A percentile compares a stretch with the other conserved stretches of the same genome.
phyloP scores from a whole-genome alignment of 2,888 invertebrate species.

The Bibio marci region DNA sequence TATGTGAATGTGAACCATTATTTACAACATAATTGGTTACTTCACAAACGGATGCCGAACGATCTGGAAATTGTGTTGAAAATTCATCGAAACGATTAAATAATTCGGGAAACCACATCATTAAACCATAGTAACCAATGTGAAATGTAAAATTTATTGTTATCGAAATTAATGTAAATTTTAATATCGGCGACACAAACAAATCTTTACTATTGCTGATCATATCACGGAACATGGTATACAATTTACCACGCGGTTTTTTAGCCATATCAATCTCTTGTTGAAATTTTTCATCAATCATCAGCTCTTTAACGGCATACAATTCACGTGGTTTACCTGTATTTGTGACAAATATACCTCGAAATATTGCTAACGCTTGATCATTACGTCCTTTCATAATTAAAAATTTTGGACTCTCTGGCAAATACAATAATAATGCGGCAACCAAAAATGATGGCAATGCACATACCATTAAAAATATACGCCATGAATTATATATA shows the following conservation, averaged over 20 bases:
- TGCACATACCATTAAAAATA: slow-evolving; percentile 76
- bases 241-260: slow-evolving; percentile 41
- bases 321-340: slow-evolving; percentile 56
- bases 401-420: slow-evolving; percentile 83
- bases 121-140: slow-evolving; percentile 88
- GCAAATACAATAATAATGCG: slow-evolving; percentile 60
- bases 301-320: slow-evolving; percentile 57
- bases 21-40: slow-evolving; percentile 62
- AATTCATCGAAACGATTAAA: slow-evolving; percentile 81
- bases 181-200: slow-evolving; percentile 63
- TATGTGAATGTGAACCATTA: slow-evolving; percentile 39
- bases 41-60: slow-evolving; percentile 51
- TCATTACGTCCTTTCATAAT: slow-evolving; percentile 62
- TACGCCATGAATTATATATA: slow-evolving; percentile 81
- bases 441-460: slow-evolving; percentile 78
- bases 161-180: slow-evolving; percentile 69
- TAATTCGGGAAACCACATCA: slow-evolving; percentile 93
- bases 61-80: slow-evolving; percentile 45
- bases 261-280: slow-evolving; percentile 26
- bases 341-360: slow-evolving; percentile 63
- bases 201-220: slow-evolving; percentile 65
- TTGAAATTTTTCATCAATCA: slow-evolving; percentile 36
- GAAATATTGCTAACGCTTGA: slow-evolving; percentile 66
- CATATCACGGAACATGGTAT: slow-evolving; percentile 58
- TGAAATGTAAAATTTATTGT: slow-evolving; percentile 86